Evolutionary conservation across 2,888 invertebrate species (phyloP), one percentile per base, ranked within the genome.

Genomic region (Ganaspis brasiliensis): DNA sequence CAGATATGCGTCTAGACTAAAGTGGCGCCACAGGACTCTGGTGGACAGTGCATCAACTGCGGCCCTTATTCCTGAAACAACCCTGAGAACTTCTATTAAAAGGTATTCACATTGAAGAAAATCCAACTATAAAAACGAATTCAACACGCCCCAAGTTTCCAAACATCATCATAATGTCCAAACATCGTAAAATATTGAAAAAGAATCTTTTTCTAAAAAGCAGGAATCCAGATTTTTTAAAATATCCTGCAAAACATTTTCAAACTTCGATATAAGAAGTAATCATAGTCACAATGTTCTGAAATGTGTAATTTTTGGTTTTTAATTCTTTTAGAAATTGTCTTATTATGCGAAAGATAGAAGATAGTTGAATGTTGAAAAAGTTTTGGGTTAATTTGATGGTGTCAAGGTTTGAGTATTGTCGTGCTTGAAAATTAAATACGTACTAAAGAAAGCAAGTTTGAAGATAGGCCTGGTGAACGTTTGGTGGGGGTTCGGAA

Each of bases 401-500:
- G 73, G 75, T 67, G 75, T 52, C 67, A 52, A 73, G 56, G 71
- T 81, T 75, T 71, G 80, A 77, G 77, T 77, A 76, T 79, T 70
- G 77, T 74, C 76, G 79, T 81, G 82, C 80, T 84, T 82, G 81
- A 83, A 83, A 87, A 85, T 82, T 80, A 82, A 83, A 85, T 83
- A 85, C 79, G 84, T 79, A 84, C 82, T 82, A 79, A 86, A 84
- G 85, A 82, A 84, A 87, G 85, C 86, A 85, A 85, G 85, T 86
- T 87, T 79, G 82, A 84, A 83, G 83, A 83, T 84, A 83, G 81
- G 83, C 79, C 79, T 82, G 78, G 77, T 77, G 83, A 83, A 83
- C 77, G 81, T 76, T 80, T 81, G 79, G 80, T 82, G 92, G 83
- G 86, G 89, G 92, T 90, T 91, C 92, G 92, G 92, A 92, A 93